Evolutionary conservation across 2,113 vertebrate genomes (phyloP).

Genomic region (Halichoerus grypus): DNA sequence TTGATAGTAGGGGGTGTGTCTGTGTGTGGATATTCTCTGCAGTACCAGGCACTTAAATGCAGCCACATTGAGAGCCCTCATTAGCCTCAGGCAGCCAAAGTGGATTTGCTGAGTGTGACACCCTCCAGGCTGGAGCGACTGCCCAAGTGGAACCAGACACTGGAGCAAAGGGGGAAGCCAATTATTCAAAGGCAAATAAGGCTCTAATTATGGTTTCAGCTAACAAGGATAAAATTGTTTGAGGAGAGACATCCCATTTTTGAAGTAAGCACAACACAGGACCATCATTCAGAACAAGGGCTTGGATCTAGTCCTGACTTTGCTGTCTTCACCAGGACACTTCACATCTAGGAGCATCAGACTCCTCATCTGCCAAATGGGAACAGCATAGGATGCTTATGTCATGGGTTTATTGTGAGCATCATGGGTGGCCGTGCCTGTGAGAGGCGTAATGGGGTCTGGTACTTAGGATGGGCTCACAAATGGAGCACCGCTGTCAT

Average conservation of each 20-base stretch:
- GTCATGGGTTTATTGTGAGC: background rate
- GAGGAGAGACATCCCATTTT: background rate
- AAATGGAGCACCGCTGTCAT: too few relatives aligned
- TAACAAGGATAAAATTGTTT: slow-evolving; percentile 14
- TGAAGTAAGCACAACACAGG: background rate
- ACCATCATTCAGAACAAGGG: background rate
- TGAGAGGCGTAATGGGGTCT: background rate
- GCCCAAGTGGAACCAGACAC: slow-evolving; percentile 30
- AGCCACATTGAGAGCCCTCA: background rate
- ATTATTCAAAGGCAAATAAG: slow-evolving; percentile 56
- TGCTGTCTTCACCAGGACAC: background rate
- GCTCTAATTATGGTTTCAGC: slow-evolving; percentile 19
- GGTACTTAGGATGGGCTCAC: background rate
- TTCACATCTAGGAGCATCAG: background rate
- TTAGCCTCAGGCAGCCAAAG: background rate
- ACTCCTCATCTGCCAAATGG: background rate
- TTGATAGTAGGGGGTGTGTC: background rate
- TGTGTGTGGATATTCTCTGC: background rate
- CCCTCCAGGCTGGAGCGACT: background rate
- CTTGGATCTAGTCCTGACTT: background rate
- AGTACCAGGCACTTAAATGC: background rate
- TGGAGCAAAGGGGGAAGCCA: slow-evolving; percentile 41
- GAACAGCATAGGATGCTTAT: background rate
- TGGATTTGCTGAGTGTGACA: background rate
- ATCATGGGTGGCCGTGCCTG: background rate